Evolutionary conservation across 2,113 vertebrate species (phyloP).

Genomic region (Dendrocopos noguchii): DNA sequence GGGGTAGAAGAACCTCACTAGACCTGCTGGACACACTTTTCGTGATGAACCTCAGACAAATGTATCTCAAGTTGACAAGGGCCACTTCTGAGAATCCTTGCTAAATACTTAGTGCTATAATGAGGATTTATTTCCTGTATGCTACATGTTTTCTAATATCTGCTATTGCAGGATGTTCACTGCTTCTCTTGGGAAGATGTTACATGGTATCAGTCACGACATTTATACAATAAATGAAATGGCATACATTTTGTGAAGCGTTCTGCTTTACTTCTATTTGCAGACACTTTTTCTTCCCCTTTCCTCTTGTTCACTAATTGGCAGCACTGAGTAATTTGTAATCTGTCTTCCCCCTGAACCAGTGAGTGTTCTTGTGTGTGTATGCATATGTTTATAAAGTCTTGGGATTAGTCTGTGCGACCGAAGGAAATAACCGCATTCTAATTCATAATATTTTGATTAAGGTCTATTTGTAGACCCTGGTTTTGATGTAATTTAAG

Average conservation of each 20-base stretch:
- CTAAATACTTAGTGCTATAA: background rate
- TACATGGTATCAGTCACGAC: background rate
- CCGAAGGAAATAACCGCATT: constrained; percentile 39
- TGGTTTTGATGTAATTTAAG: constrained; percentile 43
- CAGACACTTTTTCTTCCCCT: background rate
- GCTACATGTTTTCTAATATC: background rate
- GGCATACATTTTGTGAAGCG: background rate
- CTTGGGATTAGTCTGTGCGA: constrained; percentile 18
- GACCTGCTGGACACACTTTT: too few species aligned
- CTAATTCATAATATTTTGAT: constrained; percentile 63
- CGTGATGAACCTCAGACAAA: too few species aligned
- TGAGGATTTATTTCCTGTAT: background rate
- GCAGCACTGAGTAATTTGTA: constrained; percentile 43
- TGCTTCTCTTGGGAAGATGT: background rate
- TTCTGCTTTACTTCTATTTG: constrained; percentile 14
- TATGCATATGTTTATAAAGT: constrained; percentile 39
- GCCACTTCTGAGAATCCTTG: background rate
- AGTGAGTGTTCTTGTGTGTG: constrained; percentile 2
- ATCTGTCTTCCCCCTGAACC: constrained; percentile 41
- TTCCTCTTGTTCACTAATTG: constrained; percentile 53
- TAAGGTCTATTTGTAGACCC: constrained; percentile 31
- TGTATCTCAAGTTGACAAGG: background rate
- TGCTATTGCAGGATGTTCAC: background rate
- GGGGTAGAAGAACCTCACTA: too few species aligned
- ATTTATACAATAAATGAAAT: background rate